A percentile compares a stretch with the other conserved stretches of the same genome.
These are phyloP conservation scores for Acanthosoma haemorrhoidale DNA, from an alignment of 2,888 invertebrate species.

Conservation along the genomic window DNA sequence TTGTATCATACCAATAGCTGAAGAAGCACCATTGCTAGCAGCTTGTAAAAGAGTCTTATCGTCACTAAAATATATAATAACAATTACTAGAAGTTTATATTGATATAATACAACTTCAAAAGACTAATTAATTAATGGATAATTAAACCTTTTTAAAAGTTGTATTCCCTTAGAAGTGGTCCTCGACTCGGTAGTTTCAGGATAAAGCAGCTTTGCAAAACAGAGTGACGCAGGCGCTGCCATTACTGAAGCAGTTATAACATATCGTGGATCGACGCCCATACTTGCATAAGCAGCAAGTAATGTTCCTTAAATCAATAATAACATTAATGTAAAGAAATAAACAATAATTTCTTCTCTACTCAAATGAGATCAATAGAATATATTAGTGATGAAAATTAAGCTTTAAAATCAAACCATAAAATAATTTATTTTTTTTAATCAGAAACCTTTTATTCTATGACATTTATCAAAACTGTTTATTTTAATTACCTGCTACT, in stretches of 20 bases:
- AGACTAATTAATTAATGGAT: background rate
- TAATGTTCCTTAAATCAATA: conserved; percentile 72
- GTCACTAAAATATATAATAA: no score
- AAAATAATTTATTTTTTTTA: background rate
- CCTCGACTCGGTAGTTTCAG: conserved; percentile 77
- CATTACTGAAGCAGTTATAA: conserved; percentile 92
- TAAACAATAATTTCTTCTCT: no score
- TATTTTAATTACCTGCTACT: conserved; percentile 63
- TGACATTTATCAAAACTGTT: background rate
- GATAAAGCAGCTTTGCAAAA: conserved; percentile 83
- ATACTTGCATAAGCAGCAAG: conserved; percentile 87
- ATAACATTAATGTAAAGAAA: no score
- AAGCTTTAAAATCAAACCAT: no score
- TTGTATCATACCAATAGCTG: conserved; percentile 72
- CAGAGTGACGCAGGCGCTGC: conserved; percentile 91
- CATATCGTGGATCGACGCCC: conserved; percentile 79
- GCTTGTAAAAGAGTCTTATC: conserved; percentile 85
- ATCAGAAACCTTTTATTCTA: background rate
- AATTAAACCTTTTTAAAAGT: conserved; percentile 53
- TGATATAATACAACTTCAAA: background rate
- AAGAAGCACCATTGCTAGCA: conserved; percentile 79
- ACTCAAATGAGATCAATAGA: no score
- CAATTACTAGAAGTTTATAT: no score
- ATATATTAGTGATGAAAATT: no score
- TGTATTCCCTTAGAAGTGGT: conserved; percentile 72